Base-by-base conservation (phyloP, 1,140 invertebrate genomes). In the Luehdorfia chinensis region DNA sequence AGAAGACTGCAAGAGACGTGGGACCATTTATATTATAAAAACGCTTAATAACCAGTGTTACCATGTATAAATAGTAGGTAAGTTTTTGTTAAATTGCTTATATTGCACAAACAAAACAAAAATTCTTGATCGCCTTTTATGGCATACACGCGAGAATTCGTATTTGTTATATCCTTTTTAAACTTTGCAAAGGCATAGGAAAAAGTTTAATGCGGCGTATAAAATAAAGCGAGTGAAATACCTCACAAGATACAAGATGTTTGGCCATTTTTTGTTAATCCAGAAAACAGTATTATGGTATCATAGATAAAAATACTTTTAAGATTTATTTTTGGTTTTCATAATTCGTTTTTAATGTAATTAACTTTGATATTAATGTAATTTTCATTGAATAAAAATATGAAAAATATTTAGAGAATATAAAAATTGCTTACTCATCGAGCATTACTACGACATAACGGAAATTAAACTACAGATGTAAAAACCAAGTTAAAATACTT, bases 171-270 rank as follows among this genome's bases (percentile, higher is more conserved):
- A 16, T 14, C 18, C 39, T 30, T 43, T 43, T 30, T 43, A 43
- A 43, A 43, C 39, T 43, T 18, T 18, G 25, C 14, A 43, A 43
- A 43, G 39, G 30, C 25, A 43, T 2, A 11, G 25, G 23, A 43
- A 43, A 43, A 43, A 43, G 39, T 43, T 43, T 43, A 43, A 43
- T 43, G 39, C 39, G 27, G 13, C 25, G 39, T 28, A 43, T 43
- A 43, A 43, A 43, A 43, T 43, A 43, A 43, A 43, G 15, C 39
- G 30, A 43, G 25, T 30, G 39, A 43, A 43, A 43, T 28, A 23
- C 15, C 5, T 6, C 18, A 30, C 39, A 43, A 43, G 39, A 30
- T 43, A 43, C 39, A 43, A 43, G 25, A 43, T 25, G 25, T 43
- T 43, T 27, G 39, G 18, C 27, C 39, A 11, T 43, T 23, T 30